Evolutionary conservation across 2,888 invertebrate genomes (phyloP).

Genomic region (Sphaeridia pumilis): DNA sequence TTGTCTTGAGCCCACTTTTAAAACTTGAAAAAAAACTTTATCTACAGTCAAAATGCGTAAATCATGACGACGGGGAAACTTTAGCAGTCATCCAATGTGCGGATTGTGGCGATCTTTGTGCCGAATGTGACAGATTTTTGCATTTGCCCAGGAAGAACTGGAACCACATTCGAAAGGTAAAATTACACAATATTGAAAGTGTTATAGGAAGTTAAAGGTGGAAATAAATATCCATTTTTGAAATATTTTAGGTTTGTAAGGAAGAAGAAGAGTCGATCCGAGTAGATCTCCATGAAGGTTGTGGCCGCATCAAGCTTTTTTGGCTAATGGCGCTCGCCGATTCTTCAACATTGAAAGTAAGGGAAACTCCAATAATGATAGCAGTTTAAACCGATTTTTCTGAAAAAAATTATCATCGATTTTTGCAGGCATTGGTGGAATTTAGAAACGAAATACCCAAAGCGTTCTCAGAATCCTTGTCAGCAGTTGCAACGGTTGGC

Average conservation of each 20-base stretch:
- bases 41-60: conserved; percentile 69
- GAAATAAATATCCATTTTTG: neutral
- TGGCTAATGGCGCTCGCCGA: conserved; percentile 91
- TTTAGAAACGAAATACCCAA: conserved; percentile 64
- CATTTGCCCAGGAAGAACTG: conserved; percentile 82
- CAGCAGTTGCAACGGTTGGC: conserved; percentile 45
- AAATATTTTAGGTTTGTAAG: conserved; percentile 64
- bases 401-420: too few species aligned
- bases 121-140: conserved; percentile 89
- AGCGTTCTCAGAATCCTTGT: conserved; percentile 33
- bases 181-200: neutral
- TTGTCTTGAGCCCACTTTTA: neutral
- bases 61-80: conserved; percentile 93
- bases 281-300: conserved; percentile 89
- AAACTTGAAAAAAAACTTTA: neutral
- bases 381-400: neutral
- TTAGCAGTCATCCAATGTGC: conserved; percentile 85
- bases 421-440: conserved; percentile 57
- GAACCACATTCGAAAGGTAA: conserved; percentile 67
- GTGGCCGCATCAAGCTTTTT: conserved; percentile 88
- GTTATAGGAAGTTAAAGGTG: neutral
- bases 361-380: too few species aligned
- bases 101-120: conserved; percentile 82
- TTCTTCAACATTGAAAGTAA: conserved; percentile 71
- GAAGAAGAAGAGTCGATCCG: conserved; percentile 93